Percentiles rank a stretch among this genome's conserved stretches.
Evolutionary conservation across 1,140 invertebrate species (phyloP).

Genomic region (Drosophila tsacasi): DNA sequence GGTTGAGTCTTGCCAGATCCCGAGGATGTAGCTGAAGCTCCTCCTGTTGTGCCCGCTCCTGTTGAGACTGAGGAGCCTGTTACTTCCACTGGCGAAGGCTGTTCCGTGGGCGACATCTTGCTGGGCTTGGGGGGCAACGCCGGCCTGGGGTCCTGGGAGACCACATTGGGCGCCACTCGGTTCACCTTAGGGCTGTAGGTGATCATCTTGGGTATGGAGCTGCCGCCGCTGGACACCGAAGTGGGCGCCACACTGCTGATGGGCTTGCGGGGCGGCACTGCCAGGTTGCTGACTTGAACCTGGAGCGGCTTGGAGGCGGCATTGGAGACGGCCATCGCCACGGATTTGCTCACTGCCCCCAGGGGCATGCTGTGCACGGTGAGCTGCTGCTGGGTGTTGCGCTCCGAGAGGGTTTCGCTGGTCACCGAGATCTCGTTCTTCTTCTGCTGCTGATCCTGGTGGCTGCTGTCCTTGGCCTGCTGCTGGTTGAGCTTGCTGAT

Average conservation of each 20-base stretch:
- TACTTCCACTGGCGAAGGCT: conserved; percentile 20
- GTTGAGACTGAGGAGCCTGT: not conserved
- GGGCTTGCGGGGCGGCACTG: conserved; percentile 88
- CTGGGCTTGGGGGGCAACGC: conserved; percentile 91
- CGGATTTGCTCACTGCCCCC: conserved; percentile 88
- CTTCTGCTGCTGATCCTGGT: conserved; percentile 41
- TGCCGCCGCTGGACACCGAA: conserved; percentile 86
- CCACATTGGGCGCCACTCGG: conserved; percentile 80
- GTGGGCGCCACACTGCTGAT: conserved; percentile 93
- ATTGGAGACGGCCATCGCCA: conserved; percentile 65
- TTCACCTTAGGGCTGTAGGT: conserved; percentile 86
- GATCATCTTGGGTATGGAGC: conserved; percentile 89
- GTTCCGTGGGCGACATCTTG: conserved; percentile 79
- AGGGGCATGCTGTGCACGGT: conserved; percentile 89
- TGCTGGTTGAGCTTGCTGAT: conserved; percentile 72
- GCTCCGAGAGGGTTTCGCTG: conserved; percentile 75
- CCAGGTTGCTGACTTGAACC: conserved; percentile 65
- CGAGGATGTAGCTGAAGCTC: conserved; percentile 37
- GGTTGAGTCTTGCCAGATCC: conserved; percentile 23
- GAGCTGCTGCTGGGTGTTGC: conserved; percentile 85
- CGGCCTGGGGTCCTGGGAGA: conserved; percentile 85
- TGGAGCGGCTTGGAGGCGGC: conserved; percentile 67
- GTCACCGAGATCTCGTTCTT: conserved; percentile 75
- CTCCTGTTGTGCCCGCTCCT: not conserved
- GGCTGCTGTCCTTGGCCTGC: conserved; percentile 38